Percentiles rank a stretch among this genome's conserved stretches.
phyloP scores from a whole-genome alignment of 2,113 vertebrate species.

The Prionailurus bengalensis region DNA sequence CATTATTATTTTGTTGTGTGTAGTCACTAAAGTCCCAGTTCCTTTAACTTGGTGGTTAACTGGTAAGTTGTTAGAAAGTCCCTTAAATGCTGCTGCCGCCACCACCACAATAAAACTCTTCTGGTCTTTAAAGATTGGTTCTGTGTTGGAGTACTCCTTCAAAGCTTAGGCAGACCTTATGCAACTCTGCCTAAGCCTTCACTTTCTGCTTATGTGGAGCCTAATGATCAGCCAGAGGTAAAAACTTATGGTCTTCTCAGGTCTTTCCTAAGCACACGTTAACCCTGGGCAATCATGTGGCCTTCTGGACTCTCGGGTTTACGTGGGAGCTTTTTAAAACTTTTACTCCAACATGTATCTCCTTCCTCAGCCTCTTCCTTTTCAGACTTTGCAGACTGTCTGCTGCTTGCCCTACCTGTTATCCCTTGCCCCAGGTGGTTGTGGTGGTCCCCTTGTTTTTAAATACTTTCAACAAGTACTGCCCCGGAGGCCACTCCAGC shows the following conservation, averaged over 20 bases:
- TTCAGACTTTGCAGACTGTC: not conserved
- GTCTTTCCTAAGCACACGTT: not conserved
- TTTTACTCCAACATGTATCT: not conserved
- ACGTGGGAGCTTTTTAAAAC: not conserved
- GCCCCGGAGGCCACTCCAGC: not conserved
- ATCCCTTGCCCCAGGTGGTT: not conserved
- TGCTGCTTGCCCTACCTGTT: not conserved
- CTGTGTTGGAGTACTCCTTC: not conserved
- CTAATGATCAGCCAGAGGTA: not conserved
- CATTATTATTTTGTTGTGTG: not conserved
- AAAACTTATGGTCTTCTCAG: not conserved
- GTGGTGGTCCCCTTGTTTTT: not conserved
- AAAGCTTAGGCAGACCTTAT: not conserved
- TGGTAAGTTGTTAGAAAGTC: not conserved
- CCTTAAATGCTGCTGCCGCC: not conserved
- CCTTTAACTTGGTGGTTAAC: not conserved
- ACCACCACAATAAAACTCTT: not conserved
- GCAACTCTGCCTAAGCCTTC: not conserved
- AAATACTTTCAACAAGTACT: not conserved
- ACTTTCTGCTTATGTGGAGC: not conserved
- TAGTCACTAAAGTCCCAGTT: not conserved
- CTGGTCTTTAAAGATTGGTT: not conserved
- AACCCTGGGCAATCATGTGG: not conserved
- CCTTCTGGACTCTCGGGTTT: not conserved
- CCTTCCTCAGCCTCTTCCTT: not conserved